Evolutionary conservation across 1,140 invertebrate genomes (phyloP).

Genomic region (Meteorus sp.): DNA sequence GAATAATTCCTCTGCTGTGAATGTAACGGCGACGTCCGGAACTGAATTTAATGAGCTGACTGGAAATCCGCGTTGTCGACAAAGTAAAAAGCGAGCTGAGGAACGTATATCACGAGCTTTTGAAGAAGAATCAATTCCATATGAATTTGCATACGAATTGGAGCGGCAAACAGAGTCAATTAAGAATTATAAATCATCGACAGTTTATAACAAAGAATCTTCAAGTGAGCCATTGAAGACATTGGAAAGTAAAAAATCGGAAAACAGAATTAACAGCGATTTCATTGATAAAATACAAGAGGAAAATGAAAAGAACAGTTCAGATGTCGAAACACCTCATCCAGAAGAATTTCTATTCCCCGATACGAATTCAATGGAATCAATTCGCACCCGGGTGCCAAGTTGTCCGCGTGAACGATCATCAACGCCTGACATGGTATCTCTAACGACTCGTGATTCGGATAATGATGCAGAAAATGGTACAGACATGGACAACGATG

Average conservation of each 20-base stretch:
- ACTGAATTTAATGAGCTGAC: conserved; percentile 11
- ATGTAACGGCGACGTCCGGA: background rate
- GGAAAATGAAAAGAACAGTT: background rate
- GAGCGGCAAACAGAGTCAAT: conserved; percentile 26
- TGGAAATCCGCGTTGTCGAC: conserved; percentile 37
- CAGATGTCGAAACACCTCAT: background rate
- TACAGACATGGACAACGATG: conserved; percentile 16
- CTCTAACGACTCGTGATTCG: conserved; percentile 31
- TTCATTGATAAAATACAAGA: background rate
- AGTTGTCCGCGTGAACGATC: conserved; percentile 25
- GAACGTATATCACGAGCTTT: conserved; percentile 43
- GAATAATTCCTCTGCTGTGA: conserved; percentile 16
- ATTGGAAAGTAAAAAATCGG: background rate
- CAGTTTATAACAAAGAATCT: conserved; percentile 18
- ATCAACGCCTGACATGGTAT: conserved; percentile 30
- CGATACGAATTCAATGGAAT: conserved; percentile 25
- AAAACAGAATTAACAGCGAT: background rate
- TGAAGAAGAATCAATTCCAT: conserved; percentile 34
- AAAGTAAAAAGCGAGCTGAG: conserved; percentile 51
- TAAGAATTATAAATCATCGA: background rate
- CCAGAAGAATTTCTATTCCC: conserved; percentile 2
- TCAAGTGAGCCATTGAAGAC: background rate
- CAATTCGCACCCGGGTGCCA: conserved; percentile 17
- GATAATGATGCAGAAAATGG: conserved; percentile 37
- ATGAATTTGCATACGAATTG: conserved; percentile 25